A percentile compares a stretch with the other conserved stretches of the same genome.
Evolutionary conservation across 2,888 invertebrate genomes (phyloP).

Genomic region (Tipula helvola): DNA sequence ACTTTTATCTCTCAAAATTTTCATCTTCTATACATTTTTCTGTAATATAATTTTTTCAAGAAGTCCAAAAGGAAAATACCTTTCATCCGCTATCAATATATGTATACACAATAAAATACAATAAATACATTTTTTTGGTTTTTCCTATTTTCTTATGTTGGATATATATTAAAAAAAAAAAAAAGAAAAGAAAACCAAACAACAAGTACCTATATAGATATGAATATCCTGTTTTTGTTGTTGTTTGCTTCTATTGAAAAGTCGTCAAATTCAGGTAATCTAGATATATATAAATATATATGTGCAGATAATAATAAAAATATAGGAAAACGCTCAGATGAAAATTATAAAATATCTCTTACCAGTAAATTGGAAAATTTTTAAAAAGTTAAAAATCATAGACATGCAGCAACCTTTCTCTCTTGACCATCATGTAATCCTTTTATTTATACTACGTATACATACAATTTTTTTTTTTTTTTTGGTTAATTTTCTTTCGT

Average conservation of each 20-base stretch:
- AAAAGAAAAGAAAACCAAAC: not conserved
- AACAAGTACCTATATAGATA: not conserved
- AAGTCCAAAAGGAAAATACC: not conserved
- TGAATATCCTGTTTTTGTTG: not conserved
- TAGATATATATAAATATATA: not conserved
- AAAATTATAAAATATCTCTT: not conserved
- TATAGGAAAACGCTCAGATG: not conserved
- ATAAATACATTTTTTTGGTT: not conserved
- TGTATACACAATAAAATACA: not conserved
- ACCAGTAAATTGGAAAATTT: not conserved
- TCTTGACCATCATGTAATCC: conserved; percentile 4
- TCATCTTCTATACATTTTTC: not conserved
- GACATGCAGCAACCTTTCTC: not conserved
- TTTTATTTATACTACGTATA: not conserved
- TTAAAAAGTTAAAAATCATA: not conserved
- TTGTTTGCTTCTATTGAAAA: not conserved
- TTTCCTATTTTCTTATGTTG: not conserved
- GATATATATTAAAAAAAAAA: not conserved
- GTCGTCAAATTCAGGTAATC: conserved; percentile 4
- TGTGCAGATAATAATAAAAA: not conserved
- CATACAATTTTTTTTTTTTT: not conserved
- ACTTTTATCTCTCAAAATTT: not conserved
- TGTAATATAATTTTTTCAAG: not conserved
- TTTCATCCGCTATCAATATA: not conserved
- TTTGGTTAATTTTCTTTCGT: not conserved